Percentiles rank a stretch among this genome's conserved stretches.
These are phyloP conservation scores for Spizaetus ornatus DNA, from an alignment of 2,113 vertebrate species.

Conservation along the genomic window DNA sequence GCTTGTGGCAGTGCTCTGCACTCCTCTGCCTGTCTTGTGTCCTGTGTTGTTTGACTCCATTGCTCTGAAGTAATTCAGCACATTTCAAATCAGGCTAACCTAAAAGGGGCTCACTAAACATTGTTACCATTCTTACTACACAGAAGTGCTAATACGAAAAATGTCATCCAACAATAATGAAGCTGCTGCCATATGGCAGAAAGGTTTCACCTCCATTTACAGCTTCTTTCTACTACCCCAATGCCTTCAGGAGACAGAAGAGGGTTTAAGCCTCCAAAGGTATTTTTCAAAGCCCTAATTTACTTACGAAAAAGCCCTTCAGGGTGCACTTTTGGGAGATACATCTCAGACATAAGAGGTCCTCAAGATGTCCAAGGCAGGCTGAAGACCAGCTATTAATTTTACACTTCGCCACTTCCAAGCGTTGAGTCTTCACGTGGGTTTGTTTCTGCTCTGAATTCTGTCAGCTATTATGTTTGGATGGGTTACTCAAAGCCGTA, in stretches of 20 bases:
- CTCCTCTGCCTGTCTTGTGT: neutral
- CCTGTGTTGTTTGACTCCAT: neutral
- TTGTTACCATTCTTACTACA: neutral
- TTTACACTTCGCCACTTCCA: neutral
- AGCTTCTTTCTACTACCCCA: neutral
- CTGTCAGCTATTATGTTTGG: neutral
- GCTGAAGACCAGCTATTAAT: neutral
- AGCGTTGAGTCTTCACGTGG: neutral
- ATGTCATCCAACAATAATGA: neutral
- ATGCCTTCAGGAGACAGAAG: neutral
- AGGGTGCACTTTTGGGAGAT: neutral
- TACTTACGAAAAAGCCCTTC: neutral
- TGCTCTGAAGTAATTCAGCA: neutral
- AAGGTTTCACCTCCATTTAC: neutral
- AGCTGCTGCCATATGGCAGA: neutral
- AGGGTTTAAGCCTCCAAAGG: neutral
- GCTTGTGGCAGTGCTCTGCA: accelerated
- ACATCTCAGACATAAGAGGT: neutral
- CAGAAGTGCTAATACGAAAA: neutral
- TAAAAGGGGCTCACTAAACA: neutral
- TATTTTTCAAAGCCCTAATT: neutral
- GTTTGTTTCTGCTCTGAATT: neutral
- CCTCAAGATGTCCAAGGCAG: neutral
- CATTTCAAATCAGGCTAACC: neutral
- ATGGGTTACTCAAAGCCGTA: neutral